These are phyloP conservation scores for Limosa lapponica DNA, from an alignment of 2,797 vertebrate genomes.

Conservation along the genomic window DNA sequence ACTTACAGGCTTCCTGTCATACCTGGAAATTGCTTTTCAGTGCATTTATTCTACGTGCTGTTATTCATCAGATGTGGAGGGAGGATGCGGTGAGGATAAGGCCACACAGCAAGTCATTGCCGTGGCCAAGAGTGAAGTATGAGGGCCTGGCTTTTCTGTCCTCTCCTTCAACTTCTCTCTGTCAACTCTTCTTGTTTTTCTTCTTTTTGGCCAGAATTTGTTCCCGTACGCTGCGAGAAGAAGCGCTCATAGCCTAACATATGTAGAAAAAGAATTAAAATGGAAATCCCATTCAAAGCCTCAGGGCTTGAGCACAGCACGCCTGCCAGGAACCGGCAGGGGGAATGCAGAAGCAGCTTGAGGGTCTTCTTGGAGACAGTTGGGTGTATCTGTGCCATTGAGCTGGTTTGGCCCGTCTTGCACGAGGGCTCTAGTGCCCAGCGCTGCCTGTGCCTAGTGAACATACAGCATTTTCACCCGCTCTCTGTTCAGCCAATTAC, in stretches of 20 bases:
- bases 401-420: neutral
- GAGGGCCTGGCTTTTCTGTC: neutral
- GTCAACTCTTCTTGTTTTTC: neutral
- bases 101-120: neutral
- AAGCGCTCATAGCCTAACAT: rapidly evolving
- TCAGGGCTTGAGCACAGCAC: neutral
- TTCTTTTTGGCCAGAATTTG: neutral
- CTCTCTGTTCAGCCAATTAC: rapidly evolving
- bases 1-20: neutral
- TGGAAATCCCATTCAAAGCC: constrained; percentile 32
- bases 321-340: neutral
- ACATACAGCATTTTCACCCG: rapidly evolving
- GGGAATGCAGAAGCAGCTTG: neutral
- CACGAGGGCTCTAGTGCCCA: rapidly evolving
- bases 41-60: rapidly evolving
- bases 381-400: neutral
- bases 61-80: rapidly evolving
- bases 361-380: neutral
- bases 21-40: neutral
- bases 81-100: neutral
- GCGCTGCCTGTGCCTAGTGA: neutral
- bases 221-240: neutral
- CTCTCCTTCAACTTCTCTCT: neutral
- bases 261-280: neutral
- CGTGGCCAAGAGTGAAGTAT: neutral